phyloP scores from a whole-genome alignment of 2,113 vertebrate species.

The Dendropsophus ebraccatus region DNA sequence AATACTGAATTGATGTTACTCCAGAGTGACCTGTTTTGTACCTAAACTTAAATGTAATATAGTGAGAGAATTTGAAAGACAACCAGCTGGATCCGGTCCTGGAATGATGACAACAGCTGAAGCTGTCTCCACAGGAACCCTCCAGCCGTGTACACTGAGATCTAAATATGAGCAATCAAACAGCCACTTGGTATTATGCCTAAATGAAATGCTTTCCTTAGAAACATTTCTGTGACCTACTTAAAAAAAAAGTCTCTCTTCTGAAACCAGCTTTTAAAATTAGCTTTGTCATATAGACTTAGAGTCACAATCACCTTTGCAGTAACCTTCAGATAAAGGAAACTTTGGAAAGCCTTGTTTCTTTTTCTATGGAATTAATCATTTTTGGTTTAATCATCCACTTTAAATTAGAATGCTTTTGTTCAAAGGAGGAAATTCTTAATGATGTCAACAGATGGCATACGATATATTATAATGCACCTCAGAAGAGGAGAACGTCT shows the following conservation, averaged over 20 bases:
- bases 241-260: conserved; percentile 40
- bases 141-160: conserved; percentile 10
- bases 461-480: conserved; percentile 36
- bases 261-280: conserved; percentile 40
- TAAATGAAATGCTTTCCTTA: conserved; percentile 52
- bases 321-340: conserved; percentile 39
- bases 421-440: conserved; percentile 15
- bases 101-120: conserved; percentile 52
- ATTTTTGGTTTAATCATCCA: conserved; percentile 11
- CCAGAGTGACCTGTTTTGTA: conserved; percentile 44
- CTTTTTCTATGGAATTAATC: conserved; percentile 10
- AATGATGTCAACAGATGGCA: conserved; percentile 55
- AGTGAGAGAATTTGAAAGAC: conserved; percentile 54
- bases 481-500: conserved; percentile 48
- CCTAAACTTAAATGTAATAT: conserved; percentile 52
- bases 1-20: conserved; percentile 33
- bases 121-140: conserved; percentile 41
- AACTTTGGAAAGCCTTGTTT: not conserved
- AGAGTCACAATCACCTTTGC: conserved; percentile 21
- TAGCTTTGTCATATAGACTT: conserved; percentile 27
- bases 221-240: conserved; percentile 56
- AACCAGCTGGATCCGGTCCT: conserved; percentile 53
- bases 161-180: conserved; percentile 56
- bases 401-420: conserved; percentile 38
- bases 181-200: conserved; percentile 51